Evolutionary conservation across 2,888 invertebrate genomes (phyloP), one percentile per base, ranked within the genome.

Genomic region (Drepana falcataria): DNA sequence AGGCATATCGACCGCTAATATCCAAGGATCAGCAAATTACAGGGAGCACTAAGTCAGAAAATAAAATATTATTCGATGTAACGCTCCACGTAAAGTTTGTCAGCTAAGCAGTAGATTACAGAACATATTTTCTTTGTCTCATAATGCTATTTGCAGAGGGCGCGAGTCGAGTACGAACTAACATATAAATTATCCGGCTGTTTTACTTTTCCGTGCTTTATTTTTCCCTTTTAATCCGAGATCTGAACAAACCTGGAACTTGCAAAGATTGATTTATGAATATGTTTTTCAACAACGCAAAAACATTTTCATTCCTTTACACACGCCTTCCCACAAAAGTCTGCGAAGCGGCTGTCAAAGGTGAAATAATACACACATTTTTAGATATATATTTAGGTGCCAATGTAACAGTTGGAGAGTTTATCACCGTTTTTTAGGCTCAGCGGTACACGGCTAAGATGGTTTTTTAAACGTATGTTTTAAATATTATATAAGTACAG

Each of bases 181-280:
- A 60, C 55, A 53, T 60, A 56, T 54, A 60, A 60, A 60, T 60
- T 58, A 56, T 55, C 35, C 56, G 51, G 49, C 48, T 48, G 4
- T 49, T 49, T 49, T 33, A 49, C 40, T 40, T 37, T 37, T 40
- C 44, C 44, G 9, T 33, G 40, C n/a, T 34, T 41, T 51, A 51
- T 40, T 51, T 49, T 51, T 6, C n/a, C 4, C 41, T 44, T 44
- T 44, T 44, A 9, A 44, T 7, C 9, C 44, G 40, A 6, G 7
- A 9, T 9, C 7, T 44, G 7, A 1, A 9, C 9, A 7, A 2
- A 44, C 44, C 44, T 44, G 44, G 44, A 9, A 9, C 44, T 9
- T 44, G 2, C 9, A 9, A 6, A 44, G 44, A 44, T 44, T 44
- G 44, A 44, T 44, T 44, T 44, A 44, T 9, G 44, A 44, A 44